phyloP scores from a whole-genome alignment of 2,797 vertebrate species.

The Coracias cyanogaster region DNA sequence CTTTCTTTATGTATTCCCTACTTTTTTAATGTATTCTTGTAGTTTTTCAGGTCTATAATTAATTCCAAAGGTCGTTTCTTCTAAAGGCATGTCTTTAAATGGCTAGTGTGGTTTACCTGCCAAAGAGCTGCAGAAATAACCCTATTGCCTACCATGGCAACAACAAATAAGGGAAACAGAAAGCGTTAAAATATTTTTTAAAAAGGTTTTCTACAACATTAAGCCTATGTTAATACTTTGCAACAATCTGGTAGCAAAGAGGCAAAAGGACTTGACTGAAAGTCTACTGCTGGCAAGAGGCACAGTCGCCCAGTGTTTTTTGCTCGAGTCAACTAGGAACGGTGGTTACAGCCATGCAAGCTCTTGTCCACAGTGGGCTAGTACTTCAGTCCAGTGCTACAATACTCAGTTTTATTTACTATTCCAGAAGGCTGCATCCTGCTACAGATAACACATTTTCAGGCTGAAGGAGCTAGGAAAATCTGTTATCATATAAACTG shows the following conservation, averaged over 20 bases:
- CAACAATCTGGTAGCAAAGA: background rate
- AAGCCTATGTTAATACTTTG: background rate
- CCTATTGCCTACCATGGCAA: background rate
- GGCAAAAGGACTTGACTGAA: background rate
- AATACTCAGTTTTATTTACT: background rate
- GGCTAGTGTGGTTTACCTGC: background rate
- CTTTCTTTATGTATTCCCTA: background rate
- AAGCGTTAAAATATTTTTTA: too few species aligned
- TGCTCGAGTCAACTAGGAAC: background rate
- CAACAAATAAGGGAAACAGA: background rate
- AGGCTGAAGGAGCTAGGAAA: background rate
- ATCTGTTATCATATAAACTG: background rate
- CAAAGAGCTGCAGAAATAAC: background rate
- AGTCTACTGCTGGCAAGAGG: background rate
- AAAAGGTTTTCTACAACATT: background rate
- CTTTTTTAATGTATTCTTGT: background rate
- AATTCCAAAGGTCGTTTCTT: background rate
- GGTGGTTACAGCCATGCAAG: background rate
- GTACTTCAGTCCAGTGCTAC: background rate
- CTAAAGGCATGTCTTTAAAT: background rate
- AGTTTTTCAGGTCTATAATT: background rate
- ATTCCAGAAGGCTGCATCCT: background rate
- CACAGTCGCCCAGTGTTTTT: background rate
- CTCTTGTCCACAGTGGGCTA: background rate
- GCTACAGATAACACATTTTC: background rate